Base-by-base conservation (phyloP, 2,888 invertebrate species). In the Apeira syringaria region DNA sequence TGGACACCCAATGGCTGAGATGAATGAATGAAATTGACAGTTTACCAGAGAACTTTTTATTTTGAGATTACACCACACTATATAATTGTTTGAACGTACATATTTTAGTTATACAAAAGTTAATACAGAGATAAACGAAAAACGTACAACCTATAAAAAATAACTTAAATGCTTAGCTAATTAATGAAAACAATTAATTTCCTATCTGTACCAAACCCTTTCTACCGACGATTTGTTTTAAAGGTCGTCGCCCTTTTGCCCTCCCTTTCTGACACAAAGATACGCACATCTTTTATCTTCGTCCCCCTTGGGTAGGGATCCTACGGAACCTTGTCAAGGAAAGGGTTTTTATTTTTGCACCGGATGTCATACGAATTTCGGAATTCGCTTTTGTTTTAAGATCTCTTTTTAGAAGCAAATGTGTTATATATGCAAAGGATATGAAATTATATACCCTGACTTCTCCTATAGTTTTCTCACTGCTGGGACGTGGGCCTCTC, bases 141-240 rank as follows among this genome's bases (percentile, higher is more conserved):
- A n/a, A n/a, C n/a, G n/a, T n/a, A n/a, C n/a, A n/a, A n/a, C n/a
- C n/a, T n/a, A n/a, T n/a, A n/a, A n/a, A n/a, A n/a, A n/a, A n/a
- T n/a, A n/a, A n/a, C n/a, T n/a, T n/a, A n/a, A 15, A 15, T 15
- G 2, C 3, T n/a, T 18, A 47, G 43, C 46, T 55, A 57, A 56
- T 56, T 47, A 54, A 41, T 40, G 5, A 10, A 31, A 44, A 47
- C 30, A 47, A 47, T 26, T 47, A 32, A 49, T 80, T 63, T 82
- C 75, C 77, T 56, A 63, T 69, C 87, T 48, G 61, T 89, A 82
- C 85, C 61, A 71, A 86, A 86, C 86, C 88, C 86, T 85, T 81
- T 78, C 78, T 80, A 77, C 79, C 73, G 72, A 70, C 88, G 87
- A 87, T 89, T 87, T 87, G 88, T 87, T 88, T 87, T 82, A 88